A percentile compares a stretch with the other conserved stretches of the same genome.
phyloP scores from a whole-genome alignment of 2,888 invertebrate species.

The Xestoiulus laeticollis region DNA sequence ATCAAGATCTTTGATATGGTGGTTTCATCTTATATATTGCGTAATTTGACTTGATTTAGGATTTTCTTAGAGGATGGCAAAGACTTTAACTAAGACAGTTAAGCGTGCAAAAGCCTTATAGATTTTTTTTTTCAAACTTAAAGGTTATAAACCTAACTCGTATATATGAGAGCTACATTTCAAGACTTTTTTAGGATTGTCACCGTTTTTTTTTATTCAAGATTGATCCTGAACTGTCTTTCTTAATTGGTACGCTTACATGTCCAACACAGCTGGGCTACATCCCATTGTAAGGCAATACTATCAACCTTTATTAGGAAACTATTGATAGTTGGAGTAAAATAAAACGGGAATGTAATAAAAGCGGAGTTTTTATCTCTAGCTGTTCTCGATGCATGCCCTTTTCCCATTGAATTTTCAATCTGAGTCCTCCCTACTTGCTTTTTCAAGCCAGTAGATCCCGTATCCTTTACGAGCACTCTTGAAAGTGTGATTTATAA shows the following conservation, averaged over 20 bases:
- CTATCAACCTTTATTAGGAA: slow-evolving; percentile 37
- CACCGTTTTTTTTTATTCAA: not conserved
- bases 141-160: not conserved
- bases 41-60: slow-evolving; percentile 23
- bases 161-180: not conserved
- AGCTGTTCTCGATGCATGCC: not conserved
- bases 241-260: not conserved
- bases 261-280: not conserved
- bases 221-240: too few relatives aligned
- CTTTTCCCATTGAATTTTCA: slow-evolving; percentile 35
- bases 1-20: slow-evolving; percentile 19
- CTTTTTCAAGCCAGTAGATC: slow-evolving; percentile 18
- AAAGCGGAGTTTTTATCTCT: not conserved
- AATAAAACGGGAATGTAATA: slow-evolving; percentile 23
- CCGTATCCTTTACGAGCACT: slow-evolving; percentile 34
- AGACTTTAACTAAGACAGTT: slow-evolving; percentile 13
- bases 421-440: not conserved
- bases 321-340: slow-evolving; percentile 10
- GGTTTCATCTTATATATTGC: slow-evolving; percentile 28
- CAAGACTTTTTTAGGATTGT: not conserved
- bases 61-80: not conserved
- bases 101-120: not conserved
- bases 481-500: slow-evolving; percentile 34
- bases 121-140: not conserved
- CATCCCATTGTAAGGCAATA: not conserved